phyloP scores from a whole-genome alignment of 2,797 vertebrate species.

The Clarias pachynema region DNA sequence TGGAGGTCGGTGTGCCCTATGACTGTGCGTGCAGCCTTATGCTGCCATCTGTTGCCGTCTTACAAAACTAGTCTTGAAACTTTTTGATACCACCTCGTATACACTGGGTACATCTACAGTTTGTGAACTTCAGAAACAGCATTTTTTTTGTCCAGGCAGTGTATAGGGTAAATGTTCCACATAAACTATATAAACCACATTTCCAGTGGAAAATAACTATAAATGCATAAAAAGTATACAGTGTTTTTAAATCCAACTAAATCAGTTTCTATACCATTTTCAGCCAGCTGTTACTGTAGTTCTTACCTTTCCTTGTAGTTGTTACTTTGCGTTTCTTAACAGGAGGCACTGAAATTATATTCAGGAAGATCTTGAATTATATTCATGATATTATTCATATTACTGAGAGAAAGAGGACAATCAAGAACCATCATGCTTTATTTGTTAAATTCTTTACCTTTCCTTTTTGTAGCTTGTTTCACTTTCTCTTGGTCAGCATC shows the following conservation, averaged over 20 bases:
- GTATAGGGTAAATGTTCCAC: background rate
- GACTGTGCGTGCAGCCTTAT: too few species aligned
- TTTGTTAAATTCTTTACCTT: constrained; percentile 54
- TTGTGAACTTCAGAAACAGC: too few species aligned
- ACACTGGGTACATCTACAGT: too few species aligned
- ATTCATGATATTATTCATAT: background rate
- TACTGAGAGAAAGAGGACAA: background rate
- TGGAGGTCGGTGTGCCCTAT: too few species aligned
- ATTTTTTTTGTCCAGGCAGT: too few species aligned
- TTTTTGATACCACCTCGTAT: too few species aligned
- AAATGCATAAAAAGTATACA: background rate
- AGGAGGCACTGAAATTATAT: constrained; percentile 52
- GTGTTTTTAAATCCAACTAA: background rate
- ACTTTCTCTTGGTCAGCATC: constrained; percentile 44
- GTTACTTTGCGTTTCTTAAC: constrained; percentile 53
- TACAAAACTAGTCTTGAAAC: too few species aligned
- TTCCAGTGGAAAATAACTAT: background rate
- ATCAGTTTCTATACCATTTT: background rate
- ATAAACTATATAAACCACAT: background rate
- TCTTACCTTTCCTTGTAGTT: constrained; percentile 60
- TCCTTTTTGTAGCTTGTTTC: constrained; percentile 54
- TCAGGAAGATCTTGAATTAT: too few species aligned
- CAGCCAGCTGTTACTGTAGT: background rate
- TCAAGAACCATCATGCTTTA: constrained; percentile 13
- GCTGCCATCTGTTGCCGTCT: too few species aligned